Base-by-base conservation (phyloP, 2,888 invertebrate genomes). In the Apodemia duryi region DNA sequence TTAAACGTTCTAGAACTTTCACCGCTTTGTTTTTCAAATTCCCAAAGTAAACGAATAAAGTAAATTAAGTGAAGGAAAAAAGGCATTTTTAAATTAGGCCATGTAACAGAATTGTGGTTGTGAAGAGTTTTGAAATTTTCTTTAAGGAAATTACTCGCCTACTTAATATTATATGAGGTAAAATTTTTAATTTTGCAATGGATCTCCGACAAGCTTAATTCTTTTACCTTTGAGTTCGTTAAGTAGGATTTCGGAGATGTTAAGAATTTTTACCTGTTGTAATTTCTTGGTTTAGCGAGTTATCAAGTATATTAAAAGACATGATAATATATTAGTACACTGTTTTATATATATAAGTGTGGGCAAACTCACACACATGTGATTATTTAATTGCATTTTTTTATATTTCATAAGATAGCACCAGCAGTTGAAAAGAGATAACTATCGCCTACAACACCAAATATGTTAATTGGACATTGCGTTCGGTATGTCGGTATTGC, bases 11-110 rank as follows among this genome's bases (percentile, higher is more conserved):
- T 51, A 51, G 51, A 51, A 51, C 51, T 51, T 51, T 51, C 51
- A 51, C 21, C 78, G 75, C 74, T 67, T 70, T 69, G 74, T 72
- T 73, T 80, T 79, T 81, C 77, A 83, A 84, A 85, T 87, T 86
- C 85, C 75, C 80, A 82, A 82, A 82, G 79, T 83, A 88, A 89
- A 90, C 88, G 86, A 85, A 87, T 85, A 78, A 84, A 79, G 82
- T 79, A 86, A 91, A 91, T 91, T 88, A 90, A 90, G 89, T 88
- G 91, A 85, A 75, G 83, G 84, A 85, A 89, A 88, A 85, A 86
- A 86, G 83, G 83, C 83, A 78, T 77, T 76, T 73, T 78, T 75
- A 83, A 91, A 89, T 86, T 87, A 83, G 89, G 88, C 85, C 85
- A 83, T 81, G 84, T 78, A n/a, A 54, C 29, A 32, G 13, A 13